A percentile compares a stretch with the other conserved stretches of the same genome.
Conservation (phyloP, 2,888 invertebrate genomes). For the Erynnis tages region DNA sequence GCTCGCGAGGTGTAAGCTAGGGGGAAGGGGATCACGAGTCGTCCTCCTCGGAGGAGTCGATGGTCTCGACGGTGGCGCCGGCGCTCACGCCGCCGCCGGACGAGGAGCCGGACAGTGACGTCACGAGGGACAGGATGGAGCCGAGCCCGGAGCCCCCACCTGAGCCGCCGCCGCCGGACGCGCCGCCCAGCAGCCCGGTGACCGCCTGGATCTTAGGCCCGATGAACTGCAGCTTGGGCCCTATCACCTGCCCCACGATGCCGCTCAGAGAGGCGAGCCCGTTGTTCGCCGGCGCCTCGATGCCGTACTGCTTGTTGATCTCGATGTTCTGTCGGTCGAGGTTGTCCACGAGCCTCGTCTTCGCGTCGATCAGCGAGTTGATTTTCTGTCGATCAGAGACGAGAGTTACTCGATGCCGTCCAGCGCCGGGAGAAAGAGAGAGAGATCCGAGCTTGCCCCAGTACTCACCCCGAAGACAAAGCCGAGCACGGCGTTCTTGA, state of each 20-base stretch:
- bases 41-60: slow-evolving; percentile 73
- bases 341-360: slow-evolving; percentile 86
- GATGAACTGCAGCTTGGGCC: slow-evolving; percentile 85
- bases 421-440: neutral
- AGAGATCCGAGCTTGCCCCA: neutral
- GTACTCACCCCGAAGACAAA: slow-evolving; percentile 90
- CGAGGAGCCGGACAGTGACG: slow-evolving; percentile 71
- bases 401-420: slow-evolving; percentile 17
- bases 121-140: slow-evolving; percentile 72
- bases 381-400: slow-evolving; percentile 84
- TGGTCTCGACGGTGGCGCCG: slow-evolving; percentile 66
- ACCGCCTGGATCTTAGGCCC: slow-evolving; percentile 84
- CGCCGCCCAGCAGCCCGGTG: slow-evolving; percentile 79
- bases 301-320: slow-evolving; percentile 88
- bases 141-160: slow-evolving; percentile 55
- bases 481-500: slow-evolving; percentile 90
- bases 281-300: slow-evolving; percentile 84
- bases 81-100: slow-evolving; percentile 58
- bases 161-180: slow-evolving; percentile 79
- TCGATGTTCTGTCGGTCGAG: slow-evolving; percentile 88
- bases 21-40: slow-evolving; percentile 53
- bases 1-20: slow-evolving; percentile 28
- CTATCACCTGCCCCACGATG: slow-evolving; percentile 85
- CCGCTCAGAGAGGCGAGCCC: slow-evolving; percentile 83
- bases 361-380: slow-evolving; percentile 90